phyloP scores from a whole-genome alignment of 2,797 vertebrate genomes.

The Chaetodon trifasciatus region DNA sequence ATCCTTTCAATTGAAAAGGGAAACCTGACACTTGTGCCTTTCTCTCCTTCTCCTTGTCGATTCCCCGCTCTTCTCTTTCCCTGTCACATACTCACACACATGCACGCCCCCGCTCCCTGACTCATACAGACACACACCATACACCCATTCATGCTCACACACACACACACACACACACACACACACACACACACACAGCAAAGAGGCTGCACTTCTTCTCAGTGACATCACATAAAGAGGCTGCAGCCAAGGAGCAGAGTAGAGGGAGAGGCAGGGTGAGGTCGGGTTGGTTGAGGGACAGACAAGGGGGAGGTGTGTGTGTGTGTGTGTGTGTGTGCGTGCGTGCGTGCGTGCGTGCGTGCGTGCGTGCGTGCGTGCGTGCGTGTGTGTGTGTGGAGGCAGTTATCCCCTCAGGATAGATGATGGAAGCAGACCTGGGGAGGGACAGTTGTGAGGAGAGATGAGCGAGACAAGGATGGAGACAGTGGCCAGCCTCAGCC shows the following conservation, averaged over 20 bases:
- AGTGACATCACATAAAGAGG: conserved; percentile 71
- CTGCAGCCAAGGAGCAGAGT: conserved; percentile 59
- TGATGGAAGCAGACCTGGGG: conserved; percentile 60
- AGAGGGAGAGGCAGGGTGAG: conserved; percentile 59
- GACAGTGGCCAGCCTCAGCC: conserved; percentile 65
- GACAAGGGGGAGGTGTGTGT: conserved; percentile 31
- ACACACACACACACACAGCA: conserved; percentile 19
- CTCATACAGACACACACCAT: conserved; percentile 54
- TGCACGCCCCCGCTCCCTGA: conserved; percentile 45
- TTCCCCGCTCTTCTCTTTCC: conserved; percentile 34
- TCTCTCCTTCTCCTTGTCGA: conserved; percentile 62
- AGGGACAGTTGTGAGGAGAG: conserved; percentile 61
- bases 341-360: not conserved
- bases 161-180: conserved; percentile 9
- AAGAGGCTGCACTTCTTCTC: conserved; percentile 60
- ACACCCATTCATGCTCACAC: conserved; percentile 36
- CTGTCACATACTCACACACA: conserved; percentile 52
- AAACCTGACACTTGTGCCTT: conserved; percentile 74
- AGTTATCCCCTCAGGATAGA: conserved; percentile 60
- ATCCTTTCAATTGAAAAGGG: conserved; percentile 75
- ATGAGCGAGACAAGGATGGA: conserved; percentile 61
- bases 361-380: conserved; percentile 27
- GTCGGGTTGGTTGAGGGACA: conserved; percentile 49
- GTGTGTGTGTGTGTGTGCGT: conserved; percentile 25
- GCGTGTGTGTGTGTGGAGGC: conserved; percentile 26